These are phyloP conservation scores for Cyclura pinguis DNA, from an alignment of 2,797 vertebrate genomes.

Conservation along the genomic window DNA sequence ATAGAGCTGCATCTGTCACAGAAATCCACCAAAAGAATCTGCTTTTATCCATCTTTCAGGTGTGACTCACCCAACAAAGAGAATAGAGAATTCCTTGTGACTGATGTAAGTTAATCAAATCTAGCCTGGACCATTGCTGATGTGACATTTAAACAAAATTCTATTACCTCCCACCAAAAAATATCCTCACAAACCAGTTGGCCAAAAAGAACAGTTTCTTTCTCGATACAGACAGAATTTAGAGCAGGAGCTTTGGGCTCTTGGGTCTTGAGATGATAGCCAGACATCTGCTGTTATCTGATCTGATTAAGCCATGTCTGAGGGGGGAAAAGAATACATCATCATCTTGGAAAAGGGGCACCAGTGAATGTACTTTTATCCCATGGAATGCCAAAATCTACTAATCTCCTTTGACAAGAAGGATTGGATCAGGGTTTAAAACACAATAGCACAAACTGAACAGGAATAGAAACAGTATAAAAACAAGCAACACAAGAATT, in stretches of 20 bases:
- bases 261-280: neutral
- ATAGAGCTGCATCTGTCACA: neutral
- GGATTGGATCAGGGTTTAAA: conserved; percentile 4
- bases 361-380: neutral
- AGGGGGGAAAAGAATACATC: conserved; percentile 4
- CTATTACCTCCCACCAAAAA: neutral
- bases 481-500: neutral
- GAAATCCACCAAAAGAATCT: neutral
- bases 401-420: conserved; percentile 19
- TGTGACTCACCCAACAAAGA: too few species aligned
- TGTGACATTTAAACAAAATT: neutral
- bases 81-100: neutral
- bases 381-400: conserved; percentile 4
- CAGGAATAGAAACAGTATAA: neutral
- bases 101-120: conserved; percentile 3
- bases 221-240: neutral
- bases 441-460: neutral
- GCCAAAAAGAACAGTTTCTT: neutral
- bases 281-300: conserved; percentile 19
- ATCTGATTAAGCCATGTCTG: conserved; percentile 16
- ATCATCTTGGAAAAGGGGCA: neutral
- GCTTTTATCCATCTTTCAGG: neutral
- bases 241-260: neutral
- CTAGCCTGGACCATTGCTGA: neutral
- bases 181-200: neutral